Base-by-base conservation (phyloP, 2,888 invertebrate genomes). In the Polydrusus cervinus region DNA sequence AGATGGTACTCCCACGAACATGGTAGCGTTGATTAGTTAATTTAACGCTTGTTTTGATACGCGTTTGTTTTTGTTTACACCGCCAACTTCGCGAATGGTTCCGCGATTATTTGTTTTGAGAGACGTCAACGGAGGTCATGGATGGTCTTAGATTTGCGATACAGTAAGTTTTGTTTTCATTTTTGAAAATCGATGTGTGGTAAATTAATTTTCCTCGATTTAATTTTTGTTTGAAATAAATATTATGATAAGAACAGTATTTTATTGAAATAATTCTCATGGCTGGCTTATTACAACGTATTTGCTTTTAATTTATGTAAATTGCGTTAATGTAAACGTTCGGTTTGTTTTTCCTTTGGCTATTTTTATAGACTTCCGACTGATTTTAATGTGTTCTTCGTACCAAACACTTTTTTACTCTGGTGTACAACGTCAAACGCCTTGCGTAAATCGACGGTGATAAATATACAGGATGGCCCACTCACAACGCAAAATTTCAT, bases 91-190 rank as follows among this genome's bases (percentile, higher is more conserved):
- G 16, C 62, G 18, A 38, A 51, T 62, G 70, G 40, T 49, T 61
- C 16, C 62, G 20, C 40, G 47, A 62, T 53, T 38, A 9, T 70
- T 70, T 38, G 10, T 53, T 49, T 40, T 25, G 13, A 16, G 49
- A 40, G n/a, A 40, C 49, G 11, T 62, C 43, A 53, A 62, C 43
- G 47, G 51, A 25, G 74, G 76, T 69, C 77, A 79, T 79, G 79
- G 79, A 79, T 72, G 78, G 77, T 10, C 78, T 79, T 49, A 73
- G 79, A 71, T 78, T 79, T 38, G 79, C 78, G 1, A 79, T 79
- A 75, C 79, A 79, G 79, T 79, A 78, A 78, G 79, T 79, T 74
- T 30, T 13, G 14, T 71, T 25, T 51, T 18, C 7, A 7, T 34
- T 34, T 9, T 34, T 7, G 8, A 34, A 45, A 20, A 9, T 43